Evolutionary conservation across 2,113 vertebrate species (phyloP).

Genomic region (Caranx melampygus): DNA sequence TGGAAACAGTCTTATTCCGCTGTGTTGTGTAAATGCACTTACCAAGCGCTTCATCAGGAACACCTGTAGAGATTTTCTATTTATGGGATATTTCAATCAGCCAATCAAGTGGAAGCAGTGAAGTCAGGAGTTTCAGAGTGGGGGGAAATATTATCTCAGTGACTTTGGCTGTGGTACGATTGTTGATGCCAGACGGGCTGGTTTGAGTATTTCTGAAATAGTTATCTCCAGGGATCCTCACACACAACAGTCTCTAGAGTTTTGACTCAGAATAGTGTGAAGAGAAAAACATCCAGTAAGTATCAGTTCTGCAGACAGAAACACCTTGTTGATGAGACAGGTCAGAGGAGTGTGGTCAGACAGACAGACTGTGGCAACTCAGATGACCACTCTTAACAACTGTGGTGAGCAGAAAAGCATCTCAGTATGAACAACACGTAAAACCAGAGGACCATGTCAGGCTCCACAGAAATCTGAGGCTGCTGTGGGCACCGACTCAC

Average conservation of each 20-base stretch:
- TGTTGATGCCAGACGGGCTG: no score
- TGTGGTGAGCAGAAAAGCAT: not conserved
- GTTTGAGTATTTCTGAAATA: not conserved
- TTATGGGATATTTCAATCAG: not conserved
- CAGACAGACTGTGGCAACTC: not conserved
- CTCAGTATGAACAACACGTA: not conserved
- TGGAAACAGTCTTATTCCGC: not conserved
- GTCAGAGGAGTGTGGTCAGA: not conserved
- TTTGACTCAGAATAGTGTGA: not conserved
- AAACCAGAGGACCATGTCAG: not conserved
- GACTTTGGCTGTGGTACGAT: no score
- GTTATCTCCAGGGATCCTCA: not conserved
- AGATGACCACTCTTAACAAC: not conserved
- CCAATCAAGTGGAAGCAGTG: not conserved
- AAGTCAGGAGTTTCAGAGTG: not conserved
- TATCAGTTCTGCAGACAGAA: not conserved
- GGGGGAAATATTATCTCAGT: no score
- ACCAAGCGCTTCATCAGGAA: not conserved
- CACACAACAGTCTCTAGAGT: no score
- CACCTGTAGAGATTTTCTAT: not conserved
- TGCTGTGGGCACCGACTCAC: not conserved
- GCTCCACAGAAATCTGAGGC: not conserved
- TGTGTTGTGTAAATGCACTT: not conserved
- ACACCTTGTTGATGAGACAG: not conserved
- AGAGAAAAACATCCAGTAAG: not conserved